Evolutionary conservation across 1,140 invertebrate genomes (phyloP).

Genomic region (Coptotermes formosanus): DNA sequence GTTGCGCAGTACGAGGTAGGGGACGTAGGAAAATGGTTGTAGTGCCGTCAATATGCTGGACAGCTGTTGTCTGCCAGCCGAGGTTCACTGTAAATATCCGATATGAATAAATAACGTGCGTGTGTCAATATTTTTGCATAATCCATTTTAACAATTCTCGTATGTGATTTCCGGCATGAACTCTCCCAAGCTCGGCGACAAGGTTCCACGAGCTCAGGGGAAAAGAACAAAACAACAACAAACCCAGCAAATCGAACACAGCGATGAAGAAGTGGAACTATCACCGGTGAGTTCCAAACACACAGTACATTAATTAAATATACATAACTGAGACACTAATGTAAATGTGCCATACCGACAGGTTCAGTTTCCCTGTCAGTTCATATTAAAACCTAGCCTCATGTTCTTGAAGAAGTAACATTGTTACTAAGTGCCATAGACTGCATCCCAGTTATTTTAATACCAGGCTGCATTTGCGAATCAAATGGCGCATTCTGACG

Average conservation of each 20-base stretch:
- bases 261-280: constrained; percentile 23
- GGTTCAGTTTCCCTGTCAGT: too few species aligned
- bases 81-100: neutral
- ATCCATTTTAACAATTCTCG: neutral
- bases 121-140: neutral
- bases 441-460: too few species aligned
- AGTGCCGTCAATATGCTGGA: neutral
- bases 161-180: constrained; percentile 23
- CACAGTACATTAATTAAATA: neutral
- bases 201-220: constrained; percentile 17
- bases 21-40: constrained; percentile 1
- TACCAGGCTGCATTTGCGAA: too few species aligned
- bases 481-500: too few species aligned
- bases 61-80: neutral
- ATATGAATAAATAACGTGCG: neutral
- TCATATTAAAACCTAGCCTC: neutral
- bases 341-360: neutral
- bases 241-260: constrained; percentile 14
- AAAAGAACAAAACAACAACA: constrained; percentile 1
- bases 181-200: constrained; percentile 27
- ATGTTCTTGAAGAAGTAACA: too few species aligned
- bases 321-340: neutral
- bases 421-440: too few species aligned
- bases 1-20: neutral
- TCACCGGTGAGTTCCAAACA: constrained; percentile 18